Conservation (phyloP, 2,113 vertebrate genomes). For the human region DNA sequence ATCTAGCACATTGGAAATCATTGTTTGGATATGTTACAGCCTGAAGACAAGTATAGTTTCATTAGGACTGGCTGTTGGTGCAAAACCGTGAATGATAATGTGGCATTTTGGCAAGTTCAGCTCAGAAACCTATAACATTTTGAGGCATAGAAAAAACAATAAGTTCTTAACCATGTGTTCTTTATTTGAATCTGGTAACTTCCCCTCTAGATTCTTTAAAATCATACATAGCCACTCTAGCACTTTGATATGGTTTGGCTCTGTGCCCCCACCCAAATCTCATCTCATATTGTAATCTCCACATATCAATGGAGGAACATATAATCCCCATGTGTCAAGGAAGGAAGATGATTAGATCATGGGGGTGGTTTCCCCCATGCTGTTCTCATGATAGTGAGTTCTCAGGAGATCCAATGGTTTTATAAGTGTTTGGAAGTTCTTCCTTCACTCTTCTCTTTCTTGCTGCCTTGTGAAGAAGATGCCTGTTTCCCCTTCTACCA, state of each 20-base stretch:
- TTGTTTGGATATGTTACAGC: neutral
- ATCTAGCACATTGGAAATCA: neutral
- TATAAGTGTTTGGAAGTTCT: too few relatives aligned
- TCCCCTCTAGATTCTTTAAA: slow-evolving; percentile 1
- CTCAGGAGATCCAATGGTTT: too few relatives aligned
- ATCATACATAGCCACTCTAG: neutral
- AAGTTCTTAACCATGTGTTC: slow-evolving; percentile 45
- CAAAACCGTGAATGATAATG: slow-evolving; percentile 35
- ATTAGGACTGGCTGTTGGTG: slow-evolving; percentile 54
- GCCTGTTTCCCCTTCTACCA: too few relatives aligned
- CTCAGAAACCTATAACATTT: neutral
- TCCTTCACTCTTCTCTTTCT: too few relatives aligned
- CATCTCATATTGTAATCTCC: too few relatives aligned
- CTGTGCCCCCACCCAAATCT: too few relatives aligned
- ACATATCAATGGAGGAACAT: too few relatives aligned
- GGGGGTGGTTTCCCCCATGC: too few relatives aligned
- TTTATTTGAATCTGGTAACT: slow-evolving; percentile 51
- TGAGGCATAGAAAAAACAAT: slow-evolving; percentile 65
- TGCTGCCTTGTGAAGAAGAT: too few relatives aligned
- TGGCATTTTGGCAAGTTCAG: neutral
- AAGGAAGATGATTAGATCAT: too few relatives aligned
- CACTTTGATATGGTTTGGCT: neutral
- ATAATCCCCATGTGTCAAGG: too few relatives aligned
- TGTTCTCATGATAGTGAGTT: too few relatives aligned
- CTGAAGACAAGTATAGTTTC: slow-evolving; percentile 23